Conservation (phyloP, 2,888 invertebrate genomes). For the Macaria notata region DNA sequence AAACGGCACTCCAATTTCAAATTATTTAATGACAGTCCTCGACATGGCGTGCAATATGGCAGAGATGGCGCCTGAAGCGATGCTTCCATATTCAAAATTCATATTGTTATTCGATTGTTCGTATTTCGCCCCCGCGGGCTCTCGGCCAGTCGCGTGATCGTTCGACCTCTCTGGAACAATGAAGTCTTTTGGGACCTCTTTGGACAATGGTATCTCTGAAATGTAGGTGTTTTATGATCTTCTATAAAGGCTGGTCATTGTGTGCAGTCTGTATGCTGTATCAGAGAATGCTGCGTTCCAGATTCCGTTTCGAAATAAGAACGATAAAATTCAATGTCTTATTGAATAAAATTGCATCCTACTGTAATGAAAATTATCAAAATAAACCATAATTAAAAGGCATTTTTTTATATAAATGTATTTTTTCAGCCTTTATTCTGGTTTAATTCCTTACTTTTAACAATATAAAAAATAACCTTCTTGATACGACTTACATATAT, state of each 20-base stretch:
- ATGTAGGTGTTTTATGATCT: conserved; percentile 30
- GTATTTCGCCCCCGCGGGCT: conserved; percentile 43
- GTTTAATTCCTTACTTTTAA: no score
- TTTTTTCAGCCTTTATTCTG: no score
- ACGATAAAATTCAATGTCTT: no score
- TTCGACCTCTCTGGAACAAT: conserved; percentile 44
- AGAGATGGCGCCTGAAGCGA: conserved; percentile 49
- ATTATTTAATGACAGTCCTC: conserved; percentile 39
- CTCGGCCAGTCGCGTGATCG: conserved; percentile 51
- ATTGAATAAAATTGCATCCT: no score
- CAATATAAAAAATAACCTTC: no score
- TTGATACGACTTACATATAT: no score
- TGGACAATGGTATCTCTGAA: conserved; percentile 34
- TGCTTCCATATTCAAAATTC: conserved; percentile 62
- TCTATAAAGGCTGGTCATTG: conserved; percentile 16
- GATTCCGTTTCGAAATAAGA: background rate
- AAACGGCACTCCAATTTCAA: conserved; percentile 22
- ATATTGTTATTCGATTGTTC: conserved; percentile 30
- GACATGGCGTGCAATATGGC: conserved; percentile 71
- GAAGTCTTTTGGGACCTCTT: conserved; percentile 36
- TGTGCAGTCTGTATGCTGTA: conserved; percentile 14
- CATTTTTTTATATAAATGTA: no score
- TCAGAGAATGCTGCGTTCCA: background rate
- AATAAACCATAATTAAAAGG: no score
- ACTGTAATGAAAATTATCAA: no score